Evolutionary conservation across 1,140 invertebrate species (phyloP), one percentile per base, ranked within the genome.

Genomic region (Drosophila ogumai): DNA sequence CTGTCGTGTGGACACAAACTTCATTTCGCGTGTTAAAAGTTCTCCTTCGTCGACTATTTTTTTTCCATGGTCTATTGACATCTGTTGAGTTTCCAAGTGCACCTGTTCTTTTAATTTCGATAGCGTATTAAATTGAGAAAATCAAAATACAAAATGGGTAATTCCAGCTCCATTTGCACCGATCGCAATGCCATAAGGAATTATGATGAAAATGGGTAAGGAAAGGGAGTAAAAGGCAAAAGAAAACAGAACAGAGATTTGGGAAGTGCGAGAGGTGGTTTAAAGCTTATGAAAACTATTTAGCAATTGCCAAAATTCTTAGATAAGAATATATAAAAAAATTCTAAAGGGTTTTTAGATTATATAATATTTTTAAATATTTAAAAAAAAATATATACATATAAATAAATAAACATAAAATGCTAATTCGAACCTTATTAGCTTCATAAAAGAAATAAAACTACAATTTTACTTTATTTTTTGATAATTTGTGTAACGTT

Each of bases 141-240:
- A 49, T 28, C 15, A 2, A 28, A 13, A 10, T 47, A 13, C 32
- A 6, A 80, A 71, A 92, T 92, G 91, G 91, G 91, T n/a, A 92
- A 92, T 74, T 91, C 91, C 46, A 86, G 91, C 73, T 92, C 91
- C 41, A 76, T 92, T 54, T 92, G 91, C 61, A 65, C 91, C 38
- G 88, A 92, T 77, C 82, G 82, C 49, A 86, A 84, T 56, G 91
- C 81, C 38, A 61, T 92, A 64, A 79, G 78, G 34, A 77, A 61
- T 41, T 82, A 79, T 15, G 82, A 92, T 75, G 91, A 85, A 71
- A 88, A 86, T 67, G 91, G 91, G 90, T 91, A 81, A 91, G 85
- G 58, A 72, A 67, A 67, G 22, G 22, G 17, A 36, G 7, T 6
- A 10, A 31, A 44, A 58, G 36, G 13, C n/a, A 41, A 49, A 5